Evolutionary conservation across 2,888 invertebrate species (phyloP).

Genomic region (Mythimna pallens): DNA sequence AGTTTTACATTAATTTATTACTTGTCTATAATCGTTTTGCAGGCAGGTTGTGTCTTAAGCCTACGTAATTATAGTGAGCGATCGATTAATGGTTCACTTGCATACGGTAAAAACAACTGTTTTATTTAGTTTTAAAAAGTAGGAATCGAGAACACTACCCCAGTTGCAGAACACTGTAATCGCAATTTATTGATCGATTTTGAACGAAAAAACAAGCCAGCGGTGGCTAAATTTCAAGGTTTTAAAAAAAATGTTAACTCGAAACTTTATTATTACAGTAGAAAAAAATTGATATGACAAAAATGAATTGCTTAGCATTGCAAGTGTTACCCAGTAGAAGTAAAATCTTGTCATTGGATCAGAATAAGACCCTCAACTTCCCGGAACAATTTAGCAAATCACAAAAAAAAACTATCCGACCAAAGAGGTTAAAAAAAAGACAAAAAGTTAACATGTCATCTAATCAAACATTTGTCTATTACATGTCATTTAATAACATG

Average conservation of each 20-base stretch:
- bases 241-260: too few species aligned
- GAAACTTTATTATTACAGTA: too few species aligned
- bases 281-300: background rate
- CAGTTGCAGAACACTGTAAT: background rate
- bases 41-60: slow-evolving; percentile 18
- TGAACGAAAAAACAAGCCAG: background rate
- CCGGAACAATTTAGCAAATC: slow-evolving; percentile 4
- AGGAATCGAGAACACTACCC: background rate
- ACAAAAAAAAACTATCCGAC: slow-evolving; percentile 1
- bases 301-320: background rate
- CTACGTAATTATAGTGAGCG: slow-evolving; percentile 16
- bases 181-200: background rate
- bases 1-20: slow-evolving; percentile 58
- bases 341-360: background rate
- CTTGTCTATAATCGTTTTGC: slow-evolving; percentile 45
- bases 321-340: background rate
- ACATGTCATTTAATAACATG: slow-evolving; percentile 61
- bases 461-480: slow-evolving; percentile 64
- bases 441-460: slow-evolving; percentile 55
- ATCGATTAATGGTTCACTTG: slow-evolving; percentile 10
- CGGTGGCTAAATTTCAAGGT: background rate
- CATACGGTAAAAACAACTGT: background rate
- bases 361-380: background rate
- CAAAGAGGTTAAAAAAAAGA: slow-evolving; percentile 17
- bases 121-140: background rate